phyloP scores from a whole-genome alignment of 2,888 invertebrate genomes.

The Thyatira batis region DNA sequence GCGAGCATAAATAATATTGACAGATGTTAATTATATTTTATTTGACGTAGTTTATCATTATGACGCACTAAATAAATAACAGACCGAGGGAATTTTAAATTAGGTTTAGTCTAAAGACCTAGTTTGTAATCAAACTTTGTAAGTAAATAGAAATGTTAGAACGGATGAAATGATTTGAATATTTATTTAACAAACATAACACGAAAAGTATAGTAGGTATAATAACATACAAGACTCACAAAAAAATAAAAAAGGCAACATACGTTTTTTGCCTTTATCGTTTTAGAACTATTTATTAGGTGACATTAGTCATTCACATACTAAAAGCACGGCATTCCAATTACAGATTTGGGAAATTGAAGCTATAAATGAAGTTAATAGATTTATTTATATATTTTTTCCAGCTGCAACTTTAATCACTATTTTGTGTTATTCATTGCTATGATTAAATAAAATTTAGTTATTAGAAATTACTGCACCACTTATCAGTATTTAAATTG shows the following conservation, averaged over 20 bases:
- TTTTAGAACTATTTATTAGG: background rate
- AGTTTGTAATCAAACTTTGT: background rate
- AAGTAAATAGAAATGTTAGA: too few species aligned
- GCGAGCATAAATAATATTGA: constrained; percentile 17
- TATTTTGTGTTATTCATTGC: too few species aligned
- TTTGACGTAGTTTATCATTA: background rate
- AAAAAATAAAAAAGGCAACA: background rate
- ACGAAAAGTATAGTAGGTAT: too few species aligned
- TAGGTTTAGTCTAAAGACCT: background rate
- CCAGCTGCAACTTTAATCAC: too few species aligned
- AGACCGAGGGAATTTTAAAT: background rate
- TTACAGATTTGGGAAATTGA: background rate
- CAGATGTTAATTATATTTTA: background rate
- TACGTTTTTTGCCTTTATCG: background rate
- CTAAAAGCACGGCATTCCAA: background rate
- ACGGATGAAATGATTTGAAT: too few species aligned
- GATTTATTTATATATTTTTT: too few species aligned
- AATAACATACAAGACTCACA: too few species aligned
- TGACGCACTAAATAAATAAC: background rate
- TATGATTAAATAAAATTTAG: too few species aligned
- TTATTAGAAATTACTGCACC: too few species aligned
- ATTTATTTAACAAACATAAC: too few species aligned
- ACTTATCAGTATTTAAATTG: too few species aligned
- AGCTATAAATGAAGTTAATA: too few species aligned
- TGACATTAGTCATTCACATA: background rate